phyloP scores from a whole-genome alignment of 1,140 invertebrate species.

The Magallana gigas region DNA sequence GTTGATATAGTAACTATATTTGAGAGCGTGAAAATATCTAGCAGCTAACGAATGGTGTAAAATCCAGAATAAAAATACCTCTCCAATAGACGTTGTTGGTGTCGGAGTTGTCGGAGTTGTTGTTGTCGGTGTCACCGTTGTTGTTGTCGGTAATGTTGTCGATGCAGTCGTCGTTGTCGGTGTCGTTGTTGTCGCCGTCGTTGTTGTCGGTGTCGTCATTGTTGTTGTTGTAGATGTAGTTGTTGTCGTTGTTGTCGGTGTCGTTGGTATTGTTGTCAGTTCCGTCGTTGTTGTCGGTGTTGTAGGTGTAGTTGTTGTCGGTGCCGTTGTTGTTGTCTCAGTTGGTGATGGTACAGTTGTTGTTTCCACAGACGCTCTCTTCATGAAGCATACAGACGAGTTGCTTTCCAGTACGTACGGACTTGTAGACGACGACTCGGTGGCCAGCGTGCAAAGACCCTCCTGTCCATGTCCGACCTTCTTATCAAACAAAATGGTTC shows the following conservation, averaged over 20 bases:
- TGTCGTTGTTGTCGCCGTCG: too few relatives aligned
- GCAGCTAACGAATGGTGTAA: neutral
- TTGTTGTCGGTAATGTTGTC: neutral
- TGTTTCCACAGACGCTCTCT: neutral
- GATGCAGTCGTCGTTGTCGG: neutral
- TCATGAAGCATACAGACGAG: neutral
- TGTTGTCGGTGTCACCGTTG: neutral
- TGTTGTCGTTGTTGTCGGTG: too few relatives aligned
- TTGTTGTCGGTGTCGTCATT: too few relatives aligned
- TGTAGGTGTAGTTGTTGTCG: neutral
- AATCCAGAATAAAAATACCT: neutral
- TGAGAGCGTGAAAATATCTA: neutral
- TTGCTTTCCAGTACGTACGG: neutral
- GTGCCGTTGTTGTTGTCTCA: neutral
- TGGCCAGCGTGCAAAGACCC: neutral
- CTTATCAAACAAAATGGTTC: neutral
- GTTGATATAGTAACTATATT: neutral
- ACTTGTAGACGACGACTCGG: neutral
- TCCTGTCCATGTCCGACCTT: neutral
- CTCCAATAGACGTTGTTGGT: neutral
- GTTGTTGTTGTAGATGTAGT: too few relatives aligned
- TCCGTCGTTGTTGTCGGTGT: neutral
- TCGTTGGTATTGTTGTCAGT: neutral
- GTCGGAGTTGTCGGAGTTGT: neutral
- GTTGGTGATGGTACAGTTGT: neutral